phyloP scores from a whole-genome alignment of 1,140 invertebrate species.

The Acromyrmex charruanus region DNA sequence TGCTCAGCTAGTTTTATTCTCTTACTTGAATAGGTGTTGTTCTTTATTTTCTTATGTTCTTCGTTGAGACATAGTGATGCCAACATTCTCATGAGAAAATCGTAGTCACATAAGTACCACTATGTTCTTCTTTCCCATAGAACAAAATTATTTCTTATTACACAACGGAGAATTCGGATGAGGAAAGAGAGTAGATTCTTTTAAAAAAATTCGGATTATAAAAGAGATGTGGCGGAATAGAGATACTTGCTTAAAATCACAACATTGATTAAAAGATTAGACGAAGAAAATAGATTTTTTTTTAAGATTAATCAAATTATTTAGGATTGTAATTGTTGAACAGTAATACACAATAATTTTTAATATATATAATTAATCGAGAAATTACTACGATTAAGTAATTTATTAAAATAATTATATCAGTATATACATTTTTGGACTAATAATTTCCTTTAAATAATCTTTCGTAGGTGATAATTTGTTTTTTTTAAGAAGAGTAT shows the following conservation, averaged over 20 bases:
- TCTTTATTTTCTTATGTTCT: slow-evolving; percentile 3
- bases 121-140: background rate
- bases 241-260: background rate
- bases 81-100: background rate
- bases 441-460: background rate
- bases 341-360: background rate
- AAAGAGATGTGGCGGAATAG: background rate
- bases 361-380: background rate
- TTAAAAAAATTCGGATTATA: background rate
- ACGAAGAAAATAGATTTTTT: background rate
- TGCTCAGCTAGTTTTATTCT: slow-evolving; percentile 16
- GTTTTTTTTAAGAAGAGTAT: background rate
- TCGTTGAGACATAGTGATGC: background rate
- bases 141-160: background rate
- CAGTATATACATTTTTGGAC: background rate
- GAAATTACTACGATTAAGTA: background rate
- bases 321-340: background rate
- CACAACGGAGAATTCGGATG: background rate
- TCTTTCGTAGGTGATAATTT: background rate
- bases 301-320: background rate
- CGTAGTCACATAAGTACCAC: background rate
- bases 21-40: background rate
- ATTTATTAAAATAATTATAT: slow-evolving; percentile 5
- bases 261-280: background rate
- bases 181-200: background rate